Percentiles rank a stretch among this genome's conserved stretches.
These are phyloP conservation scores for Digitonthophagus gazella DNA, from an alignment of 2,888 invertebrate genomes.

Conservation along the genomic window DNA sequence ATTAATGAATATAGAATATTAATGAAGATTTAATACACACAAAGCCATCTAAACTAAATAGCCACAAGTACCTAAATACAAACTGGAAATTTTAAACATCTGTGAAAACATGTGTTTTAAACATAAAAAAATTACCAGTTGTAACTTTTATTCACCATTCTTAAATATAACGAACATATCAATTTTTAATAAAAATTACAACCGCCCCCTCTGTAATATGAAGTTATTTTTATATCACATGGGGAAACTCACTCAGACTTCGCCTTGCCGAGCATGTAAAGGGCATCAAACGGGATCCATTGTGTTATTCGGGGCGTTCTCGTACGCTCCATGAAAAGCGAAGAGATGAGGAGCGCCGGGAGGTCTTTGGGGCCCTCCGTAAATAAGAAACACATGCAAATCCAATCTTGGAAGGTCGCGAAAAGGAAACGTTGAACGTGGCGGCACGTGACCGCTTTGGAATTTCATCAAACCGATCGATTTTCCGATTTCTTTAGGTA, in stretches of 20 bases:
- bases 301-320: conserved; percentile 6
- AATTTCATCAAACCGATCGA: conserved; percentile 6
- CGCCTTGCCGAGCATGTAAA: background rate
- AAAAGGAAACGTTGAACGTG: background rate
- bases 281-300: background rate
- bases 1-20: too few relatives aligned
- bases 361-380: background rate
- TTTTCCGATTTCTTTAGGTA: conserved; percentile 9
- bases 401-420: background rate
- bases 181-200: background rate
- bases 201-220: background rate
- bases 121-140: too few relatives aligned
- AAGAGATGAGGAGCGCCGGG: background rate
- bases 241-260: background rate
- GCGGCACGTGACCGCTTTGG: background rate
- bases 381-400: background rate
- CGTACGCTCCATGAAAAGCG: conserved; percentile 2
- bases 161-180: background rate
- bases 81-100: too few relatives aligned
- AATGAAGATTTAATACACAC: too few relatives aligned
- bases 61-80: too few relatives aligned
- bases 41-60: too few relatives aligned
- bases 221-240: background rate
- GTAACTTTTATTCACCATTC: too few relatives aligned
- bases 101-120: too few relatives aligned